Conservation (phyloP, 2,888 invertebrate genomes). For the Argyresthia goedartella region DNA sequence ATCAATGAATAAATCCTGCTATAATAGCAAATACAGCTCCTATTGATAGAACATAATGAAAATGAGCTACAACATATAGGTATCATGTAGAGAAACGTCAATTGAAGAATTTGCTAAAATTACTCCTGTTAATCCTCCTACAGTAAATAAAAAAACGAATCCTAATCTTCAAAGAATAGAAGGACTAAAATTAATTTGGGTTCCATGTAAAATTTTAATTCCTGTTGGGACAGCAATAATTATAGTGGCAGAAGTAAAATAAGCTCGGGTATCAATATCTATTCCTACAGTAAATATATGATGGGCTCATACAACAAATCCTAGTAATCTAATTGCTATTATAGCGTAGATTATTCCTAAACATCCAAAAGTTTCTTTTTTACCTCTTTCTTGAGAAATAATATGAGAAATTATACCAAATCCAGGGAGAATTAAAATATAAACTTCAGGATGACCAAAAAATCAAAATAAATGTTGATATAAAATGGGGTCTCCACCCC, state of each 20-base stretch:
- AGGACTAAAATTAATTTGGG: constrained; percentile 71
- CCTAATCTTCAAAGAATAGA: constrained; percentile 77
- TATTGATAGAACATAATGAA: constrained; percentile 85
- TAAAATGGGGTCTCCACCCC: constrained; percentile 84
- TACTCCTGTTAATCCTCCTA: constrained; percentile 79
- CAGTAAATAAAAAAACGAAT: constrained; percentile 83
- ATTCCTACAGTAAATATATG: constrained; percentile 89
- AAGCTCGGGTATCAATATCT: constrained; percentile 87
- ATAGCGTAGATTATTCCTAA: constrained; percentile 89
- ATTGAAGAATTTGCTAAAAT: constrained; percentile 81
- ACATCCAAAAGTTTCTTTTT: constrained; percentile 80
- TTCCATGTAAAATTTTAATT: constrained; percentile 82
- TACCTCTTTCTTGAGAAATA: constrained; percentile 80
- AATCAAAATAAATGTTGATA: constrained; percentile 91
- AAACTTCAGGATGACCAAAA: constrained; percentile 90
- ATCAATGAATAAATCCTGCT: constrained; percentile 80
- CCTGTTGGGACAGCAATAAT: constrained; percentile 90
- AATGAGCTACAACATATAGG: constrained; percentile 90
- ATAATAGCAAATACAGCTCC: constrained; percentile 86
- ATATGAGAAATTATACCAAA: constrained; percentile 87
- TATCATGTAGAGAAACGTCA: constrained; percentile 84
- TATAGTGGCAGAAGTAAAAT: constrained; percentile 87
- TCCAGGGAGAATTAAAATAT: constrained; percentile 87
- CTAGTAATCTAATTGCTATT: constrained; percentile 83
- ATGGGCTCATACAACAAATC: constrained; percentile 88